Evolutionary conservation across 2,888 invertebrate genomes (phyloP).

Genomic region (Podabrus alpinus): DNA sequence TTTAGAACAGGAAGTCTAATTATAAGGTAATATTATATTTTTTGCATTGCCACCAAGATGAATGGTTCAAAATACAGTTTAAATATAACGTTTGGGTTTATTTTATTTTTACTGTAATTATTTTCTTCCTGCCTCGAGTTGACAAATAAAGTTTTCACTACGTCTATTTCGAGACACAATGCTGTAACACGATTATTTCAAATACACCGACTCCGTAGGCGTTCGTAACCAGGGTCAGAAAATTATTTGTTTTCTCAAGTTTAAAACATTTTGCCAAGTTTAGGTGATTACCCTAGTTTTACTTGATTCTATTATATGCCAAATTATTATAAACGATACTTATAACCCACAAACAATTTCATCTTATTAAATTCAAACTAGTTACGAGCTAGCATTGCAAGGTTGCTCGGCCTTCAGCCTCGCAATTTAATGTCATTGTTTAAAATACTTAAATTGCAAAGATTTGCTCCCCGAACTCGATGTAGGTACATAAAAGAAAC

Average conservation of each 20-base stretch:
- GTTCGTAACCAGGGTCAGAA: background rate
- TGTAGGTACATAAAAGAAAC: too few relatives aligned
- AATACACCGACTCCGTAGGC: background rate
- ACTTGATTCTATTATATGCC: background rate
- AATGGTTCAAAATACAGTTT: background rate
- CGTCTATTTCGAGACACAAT: background rate
- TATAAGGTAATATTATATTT: slow-evolving; percentile 1
- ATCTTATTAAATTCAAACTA: too few relatives aligned
- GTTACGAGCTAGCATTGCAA: too few relatives aligned
- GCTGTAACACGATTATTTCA: background rate
- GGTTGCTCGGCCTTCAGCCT: too few relatives aligned
- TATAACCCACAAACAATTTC: too few relatives aligned
- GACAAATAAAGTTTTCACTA: background rate
- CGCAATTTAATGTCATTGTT: too few relatives aligned
- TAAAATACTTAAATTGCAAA: too few relatives aligned
- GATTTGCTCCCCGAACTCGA: too few relatives aligned
- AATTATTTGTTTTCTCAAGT: background rate
- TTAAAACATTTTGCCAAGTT: background rate
- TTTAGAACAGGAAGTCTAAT: slow-evolving; percentile 1
- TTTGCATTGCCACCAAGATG: slow-evolving; percentile 1
- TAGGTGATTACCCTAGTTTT: background rate
- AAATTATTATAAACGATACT: too few relatives aligned
- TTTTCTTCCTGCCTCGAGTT: background rate
- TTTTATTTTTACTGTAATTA: background rate
- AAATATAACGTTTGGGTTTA: background rate